Percentiles rank a stretch among this genome's conserved stretches.
These are phyloP conservation scores for Hylaea fasciaria DNA, from an alignment of 2,888 invertebrate genomes.

Conservation along the genomic window DNA sequence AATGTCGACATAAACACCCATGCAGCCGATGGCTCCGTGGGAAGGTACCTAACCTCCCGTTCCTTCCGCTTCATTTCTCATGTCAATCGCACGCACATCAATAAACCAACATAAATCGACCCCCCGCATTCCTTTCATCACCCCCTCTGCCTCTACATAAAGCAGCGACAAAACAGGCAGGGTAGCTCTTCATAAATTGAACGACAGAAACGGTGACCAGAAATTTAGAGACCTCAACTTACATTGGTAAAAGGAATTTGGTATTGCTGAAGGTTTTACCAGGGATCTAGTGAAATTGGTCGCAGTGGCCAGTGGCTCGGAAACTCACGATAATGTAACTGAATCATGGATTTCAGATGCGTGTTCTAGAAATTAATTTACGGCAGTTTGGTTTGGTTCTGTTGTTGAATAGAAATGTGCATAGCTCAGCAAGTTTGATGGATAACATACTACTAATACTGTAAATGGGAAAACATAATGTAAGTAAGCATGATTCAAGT, in stretches of 20 bases:
- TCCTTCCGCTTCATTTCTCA: conserved; percentile 67
- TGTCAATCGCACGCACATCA: conserved; percentile 63
- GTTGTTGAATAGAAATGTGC: conserved; percentile 10
- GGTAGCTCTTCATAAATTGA: conserved; percentile 54
- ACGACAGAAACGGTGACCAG: conserved; percentile 46
- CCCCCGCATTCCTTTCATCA: conserved; percentile 38
- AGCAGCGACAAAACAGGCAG: conserved; percentile 39
- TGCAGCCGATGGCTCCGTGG: conserved; percentile 48
- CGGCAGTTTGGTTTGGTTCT: conserved; percentile 39
- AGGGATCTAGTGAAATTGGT: conserved; percentile 56
- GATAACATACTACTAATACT: too few relatives aligned
- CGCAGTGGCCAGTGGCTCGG: conserved; percentile 64
- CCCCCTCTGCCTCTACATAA: conserved; percentile 35
- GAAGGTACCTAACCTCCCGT: conserved; percentile 53
- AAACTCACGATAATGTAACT: conserved; percentile 73
- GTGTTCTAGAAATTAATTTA: conserved; percentile 54
- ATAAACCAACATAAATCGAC: conserved; percentile 47
- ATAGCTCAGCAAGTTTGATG: conserved; percentile 4
- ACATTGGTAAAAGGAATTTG: conserved; percentile 35
- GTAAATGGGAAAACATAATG: too few relatives aligned
- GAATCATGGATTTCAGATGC: conserved; percentile 65
- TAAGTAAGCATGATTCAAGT: too few relatives aligned
- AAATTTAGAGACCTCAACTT: conserved; percentile 44
- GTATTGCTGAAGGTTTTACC: conserved; percentile 36
- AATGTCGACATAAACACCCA: conserved; percentile 45